Evolutionary conservation across 2,888 invertebrate genomes (phyloP).

Genomic region (Drosophila imparisetae): DNA sequence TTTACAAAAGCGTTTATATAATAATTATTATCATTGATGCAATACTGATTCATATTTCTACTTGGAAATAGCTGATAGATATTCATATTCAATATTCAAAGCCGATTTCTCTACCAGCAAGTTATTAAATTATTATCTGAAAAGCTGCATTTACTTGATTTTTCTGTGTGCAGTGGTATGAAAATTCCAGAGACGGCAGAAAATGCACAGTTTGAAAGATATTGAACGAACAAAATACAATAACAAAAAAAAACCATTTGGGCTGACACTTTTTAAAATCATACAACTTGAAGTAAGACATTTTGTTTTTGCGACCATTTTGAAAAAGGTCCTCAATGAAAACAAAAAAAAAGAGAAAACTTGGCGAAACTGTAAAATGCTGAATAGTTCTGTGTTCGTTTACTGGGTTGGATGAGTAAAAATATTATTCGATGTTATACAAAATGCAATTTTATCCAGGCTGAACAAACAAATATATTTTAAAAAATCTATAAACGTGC

Average conservation of each 20-base stretch:
- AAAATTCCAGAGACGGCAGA: neutral
- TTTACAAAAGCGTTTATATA: neutral
- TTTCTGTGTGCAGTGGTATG: neutral
- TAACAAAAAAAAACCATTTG: too few relatives aligned
- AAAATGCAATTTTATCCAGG: neutral
- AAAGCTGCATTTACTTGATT: neutral
- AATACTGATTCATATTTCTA: neutral
- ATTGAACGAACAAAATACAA: neutral
- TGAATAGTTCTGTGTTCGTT: neutral
- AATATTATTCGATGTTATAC: neutral
- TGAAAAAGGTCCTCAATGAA: neutral
- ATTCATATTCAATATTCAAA: neutral
- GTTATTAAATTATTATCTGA: too few relatives aligned
- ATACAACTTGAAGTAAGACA: neutral
- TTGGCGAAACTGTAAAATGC: neutral
- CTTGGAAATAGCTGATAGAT: neutral
- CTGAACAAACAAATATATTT: neutral
- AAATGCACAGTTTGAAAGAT: neutral
- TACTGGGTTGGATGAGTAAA: neutral
- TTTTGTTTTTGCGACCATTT: neutral
- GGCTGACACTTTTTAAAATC: neutral
- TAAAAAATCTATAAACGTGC: conserved; percentile 1
- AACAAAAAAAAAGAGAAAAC: neutral
- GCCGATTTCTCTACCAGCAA: neutral
- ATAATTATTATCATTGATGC: neutral